Evolutionary conservation across 1,140 invertebrate species (phyloP).

Genomic region (Atopsyche davidsoni): DNA sequence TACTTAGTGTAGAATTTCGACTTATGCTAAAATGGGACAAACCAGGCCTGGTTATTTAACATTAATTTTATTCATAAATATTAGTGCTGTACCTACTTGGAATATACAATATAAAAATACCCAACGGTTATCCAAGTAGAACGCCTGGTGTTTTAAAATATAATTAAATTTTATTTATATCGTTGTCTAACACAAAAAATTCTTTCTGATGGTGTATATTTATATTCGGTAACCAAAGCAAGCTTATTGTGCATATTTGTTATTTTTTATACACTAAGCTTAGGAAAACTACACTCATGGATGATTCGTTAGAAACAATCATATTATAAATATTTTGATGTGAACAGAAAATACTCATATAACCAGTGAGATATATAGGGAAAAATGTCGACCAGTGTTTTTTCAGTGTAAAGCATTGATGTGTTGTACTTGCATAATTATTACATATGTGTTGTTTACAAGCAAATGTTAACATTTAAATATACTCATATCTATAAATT

Average conservation of each 20-base stretch:
- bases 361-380: slow-evolving; percentile 17
- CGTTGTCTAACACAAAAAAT: slow-evolving; percentile 13
- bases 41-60: slow-evolving; percentile 10
- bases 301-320: slow-evolving; percentile 23
- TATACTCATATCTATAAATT: slow-evolving; percentile 15
- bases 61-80: no score
- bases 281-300: slow-evolving; percentile 14
- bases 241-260: slow-evolving; percentile 25
- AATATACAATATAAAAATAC: no score
- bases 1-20: slow-evolving; percentile 19
- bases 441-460: slow-evolving; percentile 28
- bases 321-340: slow-evolving; percentile 20
- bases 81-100: no score
- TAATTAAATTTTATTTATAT: slow-evolving; percentile 14
- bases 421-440: slow-evolving; percentile 29
- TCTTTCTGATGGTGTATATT: slow-evolving; percentile 5
- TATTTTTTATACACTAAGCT: slow-evolving; percentile 22
- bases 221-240: slow-evolving; percentile 20
- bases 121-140: no score
- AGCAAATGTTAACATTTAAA: slow-evolving; percentile 20
- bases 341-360: slow-evolving; percentile 20
- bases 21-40: slow-evolving; percentile 14
- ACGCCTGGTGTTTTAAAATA: no score
- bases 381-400: slow-evolving; percentile 23
- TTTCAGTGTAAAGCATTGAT: slow-evolving; percentile 28